Evolutionary conservation across 2,797 vertebrate genomes (phyloP).

Genomic region (Xenops minutus): DNA sequence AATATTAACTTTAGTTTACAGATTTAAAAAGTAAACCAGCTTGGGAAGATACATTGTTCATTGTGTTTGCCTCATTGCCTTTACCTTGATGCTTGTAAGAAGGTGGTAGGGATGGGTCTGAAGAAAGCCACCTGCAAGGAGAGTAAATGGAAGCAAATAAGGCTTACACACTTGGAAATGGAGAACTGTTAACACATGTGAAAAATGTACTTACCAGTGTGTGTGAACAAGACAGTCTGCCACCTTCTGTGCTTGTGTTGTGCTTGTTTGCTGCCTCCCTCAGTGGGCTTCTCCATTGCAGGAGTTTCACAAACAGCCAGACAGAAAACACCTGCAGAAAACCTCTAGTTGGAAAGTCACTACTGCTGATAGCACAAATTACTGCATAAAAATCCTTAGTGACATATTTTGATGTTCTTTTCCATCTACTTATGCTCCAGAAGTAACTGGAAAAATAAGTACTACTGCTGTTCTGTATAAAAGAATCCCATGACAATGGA

Average conservation of each 20-base stretch:
- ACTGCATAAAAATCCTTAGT: neutral
- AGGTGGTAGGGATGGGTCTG: neutral
- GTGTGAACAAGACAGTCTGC: neutral
- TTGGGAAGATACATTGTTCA: neutral
- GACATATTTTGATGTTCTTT: neutral
- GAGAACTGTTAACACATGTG: neutral
- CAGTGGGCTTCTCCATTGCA: neutral
- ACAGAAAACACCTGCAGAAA: neutral
- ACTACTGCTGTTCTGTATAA: neutral
- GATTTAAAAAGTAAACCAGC: neutral
- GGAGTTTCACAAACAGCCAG: rapidly evolving
- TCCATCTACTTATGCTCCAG: neutral
- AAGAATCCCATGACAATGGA: neutral
- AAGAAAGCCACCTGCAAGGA: rapidly evolving
- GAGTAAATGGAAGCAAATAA: neutral
- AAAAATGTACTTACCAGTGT: neutral
- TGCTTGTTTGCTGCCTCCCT: neutral
- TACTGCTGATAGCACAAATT: neutral
- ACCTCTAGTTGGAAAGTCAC: neutral
- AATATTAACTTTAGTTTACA: neutral
- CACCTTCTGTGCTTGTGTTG: rapidly evolving
- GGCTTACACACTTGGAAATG: neutral
- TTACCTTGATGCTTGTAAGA: neutral
- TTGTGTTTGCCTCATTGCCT: neutral
- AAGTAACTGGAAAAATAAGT: neutral